phyloP scores from a whole-genome alignment of 2,113 vertebrate species.

The Oreochromis aureus region DNA sequence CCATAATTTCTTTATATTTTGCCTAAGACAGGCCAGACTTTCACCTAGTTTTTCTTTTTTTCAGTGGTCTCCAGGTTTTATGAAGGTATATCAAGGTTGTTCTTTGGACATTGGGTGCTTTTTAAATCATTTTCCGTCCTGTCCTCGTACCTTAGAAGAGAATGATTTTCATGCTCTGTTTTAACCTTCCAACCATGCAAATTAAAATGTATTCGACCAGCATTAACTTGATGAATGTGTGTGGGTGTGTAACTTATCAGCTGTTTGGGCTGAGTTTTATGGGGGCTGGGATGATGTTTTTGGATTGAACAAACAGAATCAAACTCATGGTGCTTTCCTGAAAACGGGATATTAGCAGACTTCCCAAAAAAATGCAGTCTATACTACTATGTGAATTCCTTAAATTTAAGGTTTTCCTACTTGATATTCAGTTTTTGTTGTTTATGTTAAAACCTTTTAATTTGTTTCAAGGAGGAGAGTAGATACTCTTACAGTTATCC shows the following conservation, averaged over 20 bases:
- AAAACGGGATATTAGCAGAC: neutral
- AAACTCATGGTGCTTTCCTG: fast-evolving
- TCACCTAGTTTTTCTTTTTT: neutral
- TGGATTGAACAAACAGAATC: neutral
- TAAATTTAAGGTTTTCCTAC: neutral
- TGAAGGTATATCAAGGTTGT: neutral
- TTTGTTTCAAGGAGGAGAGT: neutral
- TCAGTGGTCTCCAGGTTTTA: neutral
- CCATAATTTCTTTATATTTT: neutral
- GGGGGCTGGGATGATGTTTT: neutral
- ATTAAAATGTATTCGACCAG: neutral
- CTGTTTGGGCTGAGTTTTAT: neutral
- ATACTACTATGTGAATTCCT: neutral
- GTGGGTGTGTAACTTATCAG: neutral
- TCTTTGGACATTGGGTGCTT: neutral
- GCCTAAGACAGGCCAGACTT: neutral
- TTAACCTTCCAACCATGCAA: neutral
- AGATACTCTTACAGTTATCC: neutral
- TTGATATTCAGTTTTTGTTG: neutral
- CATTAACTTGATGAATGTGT: neutral
- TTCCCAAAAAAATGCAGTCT: neutral
- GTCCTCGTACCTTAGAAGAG: neutral
- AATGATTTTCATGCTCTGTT: neutral
- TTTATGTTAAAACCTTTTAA: neutral
- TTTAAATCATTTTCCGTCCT: neutral